These are phyloP conservation scores for Pseudotriccus pelzelni DNA, from an alignment of 2,797 vertebrate species.

Conservation along the genomic window DNA sequence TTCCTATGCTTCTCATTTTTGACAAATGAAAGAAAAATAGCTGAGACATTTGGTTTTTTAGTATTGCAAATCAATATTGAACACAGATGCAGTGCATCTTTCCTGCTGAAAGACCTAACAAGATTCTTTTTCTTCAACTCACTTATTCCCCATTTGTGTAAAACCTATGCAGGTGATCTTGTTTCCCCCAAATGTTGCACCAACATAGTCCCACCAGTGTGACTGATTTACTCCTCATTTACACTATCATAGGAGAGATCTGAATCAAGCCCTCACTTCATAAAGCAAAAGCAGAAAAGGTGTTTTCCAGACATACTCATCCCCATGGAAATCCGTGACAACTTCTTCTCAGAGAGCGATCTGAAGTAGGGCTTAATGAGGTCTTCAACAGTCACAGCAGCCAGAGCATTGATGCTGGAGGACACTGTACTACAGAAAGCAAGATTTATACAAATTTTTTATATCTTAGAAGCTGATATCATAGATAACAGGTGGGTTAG, in stretches of 20 bases:
- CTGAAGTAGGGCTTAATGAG: constrained; percentile 80
- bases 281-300: neutral
- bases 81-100: neutral
- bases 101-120: neutral
- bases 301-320: constrained; percentile 82
- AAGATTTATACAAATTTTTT: neutral
- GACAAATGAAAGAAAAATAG: neutral
- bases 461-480: neutral
- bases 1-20: neutral
- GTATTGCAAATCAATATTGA: neutral
- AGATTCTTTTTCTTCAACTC: neutral
- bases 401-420: constrained; percentile 92
- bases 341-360: constrained; percentile 82
- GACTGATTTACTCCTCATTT: neutral
- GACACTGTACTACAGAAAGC: constrained; percentile 86
- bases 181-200: neutral
- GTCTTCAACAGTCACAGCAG: constrained; percentile 91
- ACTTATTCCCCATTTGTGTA: neutral
- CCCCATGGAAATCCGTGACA: constrained; percentile 87
- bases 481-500: neutral
- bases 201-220: neutral
- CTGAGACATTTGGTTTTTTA: neutral
- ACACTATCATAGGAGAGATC: neutral
- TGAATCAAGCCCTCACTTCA: neutral
- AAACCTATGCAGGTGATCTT: neutral